Base-by-base conservation (phyloP, 2,888 invertebrate species). In the Shargacucullia verbasci region DNA sequence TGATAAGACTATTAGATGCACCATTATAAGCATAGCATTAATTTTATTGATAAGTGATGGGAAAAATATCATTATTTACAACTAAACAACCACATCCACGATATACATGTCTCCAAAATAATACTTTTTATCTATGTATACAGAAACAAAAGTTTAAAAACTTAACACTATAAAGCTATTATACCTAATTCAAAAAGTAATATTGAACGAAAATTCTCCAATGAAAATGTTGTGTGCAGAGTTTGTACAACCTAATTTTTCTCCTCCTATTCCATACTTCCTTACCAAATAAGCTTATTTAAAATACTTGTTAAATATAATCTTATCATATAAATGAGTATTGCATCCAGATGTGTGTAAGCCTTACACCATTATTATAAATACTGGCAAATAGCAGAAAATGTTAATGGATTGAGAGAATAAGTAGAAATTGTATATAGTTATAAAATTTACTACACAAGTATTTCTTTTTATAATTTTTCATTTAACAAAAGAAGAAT, bases 31-130 rank as follows among this genome's bases (percentile, higher is more conserved):
- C 54, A 37, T 39, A 64, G 35, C 62, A 45, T 37, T 40, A 5
- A 33, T 37, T 44, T 20, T 43, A 34, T 35, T 29, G 14, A 25
- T 31, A 10, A 47, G 37, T 46, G 14, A 38, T 35, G 27, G 47
- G 13, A 34, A 45, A 10, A 14, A n/a, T 31, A 38, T 13, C 40
- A 38, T 39, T 56, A 70, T 55, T 70, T 46, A 70, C 56, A 64
- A 45, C 56, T 63, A 70, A 45, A 45, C 11, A 45, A 63, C 55
- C 70, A 65, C 48, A 43, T 65, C 48, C 70, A 65, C 64, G 14
- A 38, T 37, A 27, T 29, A 55, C 31, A 53, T 37, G 1, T 31
- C 38, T 25, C 54, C 35, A 48, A 29, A 48, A 53, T 29, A 45
- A 27, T 37, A 15, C 13, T 25, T 33, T 15, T 25, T 20, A 25